A percentile compares a stretch with the other conserved stretches of the same genome.
phyloP scores from a whole-genome alignment of 2,797 vertebrate species.

The Tympanoctomys barrerae region DNA sequence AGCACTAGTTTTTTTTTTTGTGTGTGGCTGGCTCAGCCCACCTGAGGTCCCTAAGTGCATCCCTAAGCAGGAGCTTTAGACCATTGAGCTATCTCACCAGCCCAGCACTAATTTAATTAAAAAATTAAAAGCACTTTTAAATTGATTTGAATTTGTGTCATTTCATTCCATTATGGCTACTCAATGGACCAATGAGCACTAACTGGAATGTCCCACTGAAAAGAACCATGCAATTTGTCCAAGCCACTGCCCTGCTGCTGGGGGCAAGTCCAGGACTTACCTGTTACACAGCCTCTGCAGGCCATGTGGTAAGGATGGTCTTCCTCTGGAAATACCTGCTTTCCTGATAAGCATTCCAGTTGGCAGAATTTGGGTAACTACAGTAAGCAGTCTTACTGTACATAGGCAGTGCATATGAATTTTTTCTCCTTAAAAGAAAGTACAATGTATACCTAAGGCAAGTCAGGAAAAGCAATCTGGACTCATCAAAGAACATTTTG shows the following conservation, averaged over 20 bases:
- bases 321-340: slow-evolving; percentile 40
- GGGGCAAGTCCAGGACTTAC: neutral
- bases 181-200: neutral
- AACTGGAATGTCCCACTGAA: neutral
- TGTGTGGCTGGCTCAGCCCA: too few relatives aligned
- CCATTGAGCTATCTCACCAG: too few relatives aligned
- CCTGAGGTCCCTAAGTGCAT: too few relatives aligned
- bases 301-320: neutral
- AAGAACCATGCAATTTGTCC: neutral
- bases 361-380: slow-evolving; percentile 51
- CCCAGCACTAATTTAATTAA: neutral
- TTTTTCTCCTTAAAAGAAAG: neutral
- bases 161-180: slow-evolving; percentile 16
- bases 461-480: slow-evolving; percentile 48
- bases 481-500: slow-evolving; percentile 14
- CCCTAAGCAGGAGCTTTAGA: too few relatives aligned
- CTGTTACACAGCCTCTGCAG: neutral
- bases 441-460: neutral
- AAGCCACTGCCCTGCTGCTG: neutral
- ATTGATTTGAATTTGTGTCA: slow-evolving; percentile 10
- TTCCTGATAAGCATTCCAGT: slow-evolving; percentile 38
- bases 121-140: slow-evolving; percentile 8
- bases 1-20: too few relatives aligned
- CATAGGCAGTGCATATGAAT: neutral
- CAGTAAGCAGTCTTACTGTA: neutral